Evolutionary conservation across 2,888 invertebrate genomes (phyloP).

Genomic region (Spodoptera exigua): DNA sequence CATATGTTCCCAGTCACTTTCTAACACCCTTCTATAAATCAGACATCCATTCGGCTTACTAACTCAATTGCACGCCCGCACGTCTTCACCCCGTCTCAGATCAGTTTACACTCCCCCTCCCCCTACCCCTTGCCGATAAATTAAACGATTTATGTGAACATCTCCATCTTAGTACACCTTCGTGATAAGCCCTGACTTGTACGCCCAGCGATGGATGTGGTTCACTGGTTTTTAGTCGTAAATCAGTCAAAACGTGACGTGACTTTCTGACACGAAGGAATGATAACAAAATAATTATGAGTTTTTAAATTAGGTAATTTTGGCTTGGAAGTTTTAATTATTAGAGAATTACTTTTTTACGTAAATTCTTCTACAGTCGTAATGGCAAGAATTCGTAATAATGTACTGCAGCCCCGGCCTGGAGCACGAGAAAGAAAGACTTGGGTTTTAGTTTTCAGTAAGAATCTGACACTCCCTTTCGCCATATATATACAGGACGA

Average conservation of each 20-base stretch:
- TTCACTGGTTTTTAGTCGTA: constrained; percentile 36
- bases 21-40: constrained; percentile 30
- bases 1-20: constrained; percentile 8
- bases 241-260: constrained; percentile 39
- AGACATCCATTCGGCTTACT: constrained; percentile 38
- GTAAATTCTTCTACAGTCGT: too few relatives aligned
- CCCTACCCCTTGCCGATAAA: too few relatives aligned
- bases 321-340: neutral
- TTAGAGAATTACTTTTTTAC: neutral
- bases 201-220: constrained; percentile 21
- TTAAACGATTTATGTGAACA: constrained; percentile 47
- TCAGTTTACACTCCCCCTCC: constrained; percentile 48
- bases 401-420: too few relatives aligned
- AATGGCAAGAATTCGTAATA: too few relatives aligned
- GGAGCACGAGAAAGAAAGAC: too few relatives aligned
- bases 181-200: constrained; percentile 42
- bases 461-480: too few relatives aligned
- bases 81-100: constrained; percentile 41
- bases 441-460: too few relatives aligned
- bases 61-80: constrained; percentile 46
- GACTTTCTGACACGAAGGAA: constrained; percentile 9
- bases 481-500: too few relatives aligned
- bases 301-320: constrained; percentile 10
- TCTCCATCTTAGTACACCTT: constrained; percentile 17
- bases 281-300: constrained; percentile 30